These are phyloP conservation scores for Synergus laeviventris DNA, from an alignment of 2,888 invertebrate genomes.

Conservation along the genomic window DNA sequence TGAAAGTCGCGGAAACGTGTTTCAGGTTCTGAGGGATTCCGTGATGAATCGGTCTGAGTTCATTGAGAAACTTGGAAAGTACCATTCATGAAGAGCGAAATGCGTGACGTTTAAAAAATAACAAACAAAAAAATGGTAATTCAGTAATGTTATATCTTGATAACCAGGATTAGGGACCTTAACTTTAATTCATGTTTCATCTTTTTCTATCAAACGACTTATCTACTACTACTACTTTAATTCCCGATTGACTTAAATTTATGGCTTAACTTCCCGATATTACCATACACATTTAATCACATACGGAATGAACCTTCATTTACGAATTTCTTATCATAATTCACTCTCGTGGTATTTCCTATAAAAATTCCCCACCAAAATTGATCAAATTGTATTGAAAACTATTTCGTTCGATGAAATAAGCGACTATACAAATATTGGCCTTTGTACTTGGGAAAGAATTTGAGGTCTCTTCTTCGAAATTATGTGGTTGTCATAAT, in stretches of 20 bases:
- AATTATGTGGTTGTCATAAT: not conserved
- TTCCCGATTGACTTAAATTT: not conserved
- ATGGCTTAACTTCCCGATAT: not conserved
- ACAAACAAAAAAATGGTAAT: not conserved
- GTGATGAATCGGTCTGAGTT: conserved; percentile 7
- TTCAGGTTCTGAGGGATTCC: not conserved
- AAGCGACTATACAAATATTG: not conserved
- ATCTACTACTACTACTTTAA: not conserved
- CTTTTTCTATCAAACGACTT: not conserved
- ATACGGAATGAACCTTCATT: not conserved
- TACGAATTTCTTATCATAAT: not conserved
- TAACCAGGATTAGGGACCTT: no score
- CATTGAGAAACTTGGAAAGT: conserved; percentile 13
- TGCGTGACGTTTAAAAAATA: not conserved
- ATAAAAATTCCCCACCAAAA: not conserved
- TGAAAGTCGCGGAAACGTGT: not conserved
- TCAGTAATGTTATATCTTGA: no score
- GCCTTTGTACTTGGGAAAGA: not conserved
- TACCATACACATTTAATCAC: not conserved
- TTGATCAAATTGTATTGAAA: no score
- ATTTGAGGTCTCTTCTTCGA: not conserved
- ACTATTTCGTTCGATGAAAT: not conserved
- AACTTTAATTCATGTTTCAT: no score
- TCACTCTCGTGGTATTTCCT: not conserved
- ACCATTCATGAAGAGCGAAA: not conserved